Evolutionary conservation across 2,113 vertebrate species (phyloP), one percentile per base, ranked within the genome.

Genomic region (Brachyhypopomus occidentalis): DNA sequence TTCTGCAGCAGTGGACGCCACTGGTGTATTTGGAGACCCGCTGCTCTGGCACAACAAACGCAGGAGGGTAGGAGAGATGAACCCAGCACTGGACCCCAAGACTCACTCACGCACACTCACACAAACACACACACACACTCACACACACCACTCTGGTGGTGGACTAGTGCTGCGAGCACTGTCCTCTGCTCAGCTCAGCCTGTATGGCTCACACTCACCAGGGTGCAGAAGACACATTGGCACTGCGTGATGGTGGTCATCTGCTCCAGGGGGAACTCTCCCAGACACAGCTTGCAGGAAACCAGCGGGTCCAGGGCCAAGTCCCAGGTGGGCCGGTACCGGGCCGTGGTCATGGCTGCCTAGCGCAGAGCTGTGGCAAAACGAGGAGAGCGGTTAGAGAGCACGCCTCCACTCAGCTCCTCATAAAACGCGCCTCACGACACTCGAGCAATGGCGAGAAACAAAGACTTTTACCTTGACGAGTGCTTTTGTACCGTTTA

Each of bases 201-300:
- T 30, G 30, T 30, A 30, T 45, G 27, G 30, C 23, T 64, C 17
- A 0, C 83, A 93, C 97, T 93, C 77, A 98, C 98, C 96, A 98
- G 91, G 71, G 98, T 98, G 86, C 98, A 99, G 94, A 99, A 99
- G 92, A 98, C 94, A 92, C 98, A 99, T 89, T 98, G 97, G 93
- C 98, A 99, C 94, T 99, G 97, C 79, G 96, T 92, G 85, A 99
- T 95, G 81, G 96, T 98, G 69, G 97, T 99, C 98, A 98, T 99
- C 94, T 98, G 96, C 90, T 99, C 98, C 91, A 97, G 92, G 0
- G 98, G 96, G 83, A 96, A 99, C 93, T 98, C 98, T 89, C 97
- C 98, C 69, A 99, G 96, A 84, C 98, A 99, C 88, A 99, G 95
- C 89, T 99, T 99, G 92, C 97, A 99, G 62, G 97, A 98, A 75